Evolutionary conservation across 2,888 invertebrate species (phyloP), one percentile per base, ranked within the genome.

Genomic region (Celastrina argiolus): DNA sequence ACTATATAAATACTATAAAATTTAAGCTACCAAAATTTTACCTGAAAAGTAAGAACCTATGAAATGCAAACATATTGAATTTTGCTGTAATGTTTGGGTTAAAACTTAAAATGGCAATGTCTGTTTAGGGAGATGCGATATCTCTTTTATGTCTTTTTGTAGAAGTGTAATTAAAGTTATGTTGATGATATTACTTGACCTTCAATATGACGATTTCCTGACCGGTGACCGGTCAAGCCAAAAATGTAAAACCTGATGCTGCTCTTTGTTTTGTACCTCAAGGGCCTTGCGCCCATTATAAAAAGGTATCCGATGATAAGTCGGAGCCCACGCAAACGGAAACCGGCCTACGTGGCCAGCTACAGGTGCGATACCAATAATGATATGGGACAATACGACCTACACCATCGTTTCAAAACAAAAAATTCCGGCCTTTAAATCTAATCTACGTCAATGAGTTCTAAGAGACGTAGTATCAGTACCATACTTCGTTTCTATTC

Each of bases 271-370:
- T 59, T 16, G 31, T 59, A 16, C 18, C 59, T 34, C 59, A 59
- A 31, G 10, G 59, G 34, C 34, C 59, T 59, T 18, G 34, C n/a
- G 31, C 51, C 51, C 51, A 31, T 18, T 31, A 16, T 16, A 34
- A 59, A 59, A 28, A 31, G 59, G 34, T 59, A 31, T 31, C 34
- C 16, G 16, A 31, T 59, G 34, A 59, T 34, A 59, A 59, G 59
- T 8, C 51, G 10, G 16, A 16, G 59, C 59, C 59, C 34, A 59
- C 59, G 34, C 59, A 34, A 34, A 31, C 59, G 59, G 34, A 31
- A 59, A 34, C 16, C 59, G 16, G 59, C 59, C 59, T 34, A 59
- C 59, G 59, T 59, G 59, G 34, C 59, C 31, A 12, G 31, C 16
- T 34, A 34, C 59, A 59, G 59, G 31, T 59, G 59, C 34, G 31